Base-by-base conservation (phyloP, 1,140 invertebrate species). In the Hyles vespertilio region DNA sequence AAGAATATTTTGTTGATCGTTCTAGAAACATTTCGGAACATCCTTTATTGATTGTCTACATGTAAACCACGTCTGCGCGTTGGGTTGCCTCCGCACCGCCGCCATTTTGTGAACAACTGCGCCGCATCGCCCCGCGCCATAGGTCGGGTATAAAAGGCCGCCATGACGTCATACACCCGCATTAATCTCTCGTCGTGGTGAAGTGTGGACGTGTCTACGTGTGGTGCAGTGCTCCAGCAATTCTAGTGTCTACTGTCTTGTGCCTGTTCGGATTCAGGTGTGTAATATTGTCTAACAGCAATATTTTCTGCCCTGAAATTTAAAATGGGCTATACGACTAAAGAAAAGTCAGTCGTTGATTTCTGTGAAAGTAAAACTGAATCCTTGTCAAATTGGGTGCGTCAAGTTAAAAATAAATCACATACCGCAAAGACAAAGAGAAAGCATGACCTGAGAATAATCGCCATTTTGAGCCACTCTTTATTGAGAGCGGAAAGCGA, bases 321-420 rank as follows among this genome's bases (percentile, higher is more conserved):
- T 59, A 76, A 66, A 70, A 89, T 89, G 86, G 84, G 84, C 65
- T 86, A 86, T 76, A 82, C 70, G 73, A 67, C 65, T 57, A 79
- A 81, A 70, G 84, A 89, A 77, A 84, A 80, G 68, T 77, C 77
- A 70, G 72, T 86, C 62, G 86, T 81, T 65, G 86, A 89, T 63
- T 89, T 89, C 73, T 87, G 86, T 79, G 86, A 89, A 82, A 84
- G 82, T 81, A 89, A 89, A 84, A 77, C 78, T 9, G 84, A 87
- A 82, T 82, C 86, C 70, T 64, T 89, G 47, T 80, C 78, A 69
- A 87, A 85, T 55, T 89, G 86, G 86, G 84, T 89, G 61, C 81
- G 81, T 65, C 80, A 87, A 82, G 80, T 87, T 69, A 89, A 89
- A 86, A 79, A 71, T 79, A 89, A 89, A 79, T 86, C 84, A 56